A percentile compares a stretch with the other conserved stretches of the same genome.
phyloP scores from a whole-genome alignment of 1,140 invertebrate genomes.

The Sarcophaga peregrina region DNA sequence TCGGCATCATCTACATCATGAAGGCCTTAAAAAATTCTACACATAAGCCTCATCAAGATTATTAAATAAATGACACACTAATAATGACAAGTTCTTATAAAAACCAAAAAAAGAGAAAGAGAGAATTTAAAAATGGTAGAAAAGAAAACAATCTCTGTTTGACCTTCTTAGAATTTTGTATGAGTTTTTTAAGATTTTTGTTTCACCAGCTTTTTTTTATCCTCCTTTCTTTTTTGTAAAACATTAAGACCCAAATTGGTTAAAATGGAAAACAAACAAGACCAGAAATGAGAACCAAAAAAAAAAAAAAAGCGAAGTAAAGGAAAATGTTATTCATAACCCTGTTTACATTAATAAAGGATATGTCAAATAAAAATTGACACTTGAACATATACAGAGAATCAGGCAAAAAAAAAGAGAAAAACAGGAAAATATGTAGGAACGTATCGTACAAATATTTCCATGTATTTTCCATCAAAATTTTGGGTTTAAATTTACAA shows the following conservation, averaged over 20 bases:
- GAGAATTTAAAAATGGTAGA: not conserved
- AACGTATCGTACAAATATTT: too few relatives aligned
- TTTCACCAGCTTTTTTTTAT: not conserved
- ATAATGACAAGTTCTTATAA: not conserved
- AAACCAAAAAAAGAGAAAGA: not conserved
- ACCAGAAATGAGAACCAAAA: not conserved
- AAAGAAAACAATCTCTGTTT: not conserved
- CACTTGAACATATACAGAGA: slow-evolving; percentile 14
- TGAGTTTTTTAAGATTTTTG: slow-evolving; percentile 6
- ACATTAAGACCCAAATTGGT: not conserved
- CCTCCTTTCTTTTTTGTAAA: not conserved
- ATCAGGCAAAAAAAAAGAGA: too few relatives aligned
- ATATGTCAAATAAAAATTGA: slow-evolving; percentile 39
- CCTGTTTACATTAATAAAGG: slow-evolving; percentile 26
- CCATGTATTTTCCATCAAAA: too few relatives aligned
- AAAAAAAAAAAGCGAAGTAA: not conserved
- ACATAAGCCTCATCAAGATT: slow-evolving; percentile 11
- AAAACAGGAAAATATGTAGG: too few relatives aligned
- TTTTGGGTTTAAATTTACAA: too few relatives aligned
- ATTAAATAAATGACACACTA: slow-evolving; percentile 9
- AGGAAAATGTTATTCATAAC: slow-evolving; percentile 39
- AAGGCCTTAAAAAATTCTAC: not conserved
- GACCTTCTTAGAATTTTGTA: slow-evolving; percentile 36
- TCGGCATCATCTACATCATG: not conserved
- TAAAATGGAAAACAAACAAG: not conserved